A percentile compares a stretch with the other conserved stretches of the same genome.
Evolutionary conservation across 2,888 invertebrate genomes (phyloP).

Genomic region (Eilema caniola): DNA sequence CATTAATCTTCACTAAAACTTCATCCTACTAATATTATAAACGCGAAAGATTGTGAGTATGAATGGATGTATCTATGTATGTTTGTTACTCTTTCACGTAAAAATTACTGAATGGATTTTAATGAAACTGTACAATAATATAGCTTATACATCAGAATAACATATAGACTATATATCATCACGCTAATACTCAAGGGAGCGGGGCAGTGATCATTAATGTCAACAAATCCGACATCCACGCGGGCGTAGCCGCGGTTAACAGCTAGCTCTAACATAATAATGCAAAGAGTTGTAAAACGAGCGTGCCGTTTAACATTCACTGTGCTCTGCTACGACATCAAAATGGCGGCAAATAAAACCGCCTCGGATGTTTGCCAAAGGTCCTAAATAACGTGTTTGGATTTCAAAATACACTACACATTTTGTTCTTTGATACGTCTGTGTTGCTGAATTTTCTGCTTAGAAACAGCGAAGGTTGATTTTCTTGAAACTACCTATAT

Average conservation of each 20-base stretch:
- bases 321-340: conserved; percentile 36
- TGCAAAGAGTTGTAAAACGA: conserved; percentile 5
- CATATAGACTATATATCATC: too few species aligned
- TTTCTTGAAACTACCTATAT: neutral
- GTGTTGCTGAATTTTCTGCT: conserved; percentile 2
- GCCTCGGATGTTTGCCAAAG: conserved; percentile 31
- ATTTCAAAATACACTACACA: conserved; percentile 18
- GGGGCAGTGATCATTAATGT: too few species aligned
- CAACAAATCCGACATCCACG: too few species aligned
- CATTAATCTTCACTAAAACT: conserved; percentile 4
- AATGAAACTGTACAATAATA: too few species aligned
- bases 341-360: conserved; percentile 41
- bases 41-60: too few species aligned
- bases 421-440: conserved; percentile 15
- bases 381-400: conserved; percentile 35
- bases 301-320: conserved; percentile 32
- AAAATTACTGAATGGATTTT: too few species aligned
- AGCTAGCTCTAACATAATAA: conserved; percentile 1
- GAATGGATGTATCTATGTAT: too few species aligned
- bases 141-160: too few species aligned
- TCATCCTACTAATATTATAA: too few species aligned
- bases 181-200: too few species aligned
- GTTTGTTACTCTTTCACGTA: too few species aligned
- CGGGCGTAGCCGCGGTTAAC: too few species aligned
- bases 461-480: neutral